Evolutionary conservation across 2,797 vertebrate genomes (phyloP).

Genomic region (Astyanax mexicanus): DNA sequence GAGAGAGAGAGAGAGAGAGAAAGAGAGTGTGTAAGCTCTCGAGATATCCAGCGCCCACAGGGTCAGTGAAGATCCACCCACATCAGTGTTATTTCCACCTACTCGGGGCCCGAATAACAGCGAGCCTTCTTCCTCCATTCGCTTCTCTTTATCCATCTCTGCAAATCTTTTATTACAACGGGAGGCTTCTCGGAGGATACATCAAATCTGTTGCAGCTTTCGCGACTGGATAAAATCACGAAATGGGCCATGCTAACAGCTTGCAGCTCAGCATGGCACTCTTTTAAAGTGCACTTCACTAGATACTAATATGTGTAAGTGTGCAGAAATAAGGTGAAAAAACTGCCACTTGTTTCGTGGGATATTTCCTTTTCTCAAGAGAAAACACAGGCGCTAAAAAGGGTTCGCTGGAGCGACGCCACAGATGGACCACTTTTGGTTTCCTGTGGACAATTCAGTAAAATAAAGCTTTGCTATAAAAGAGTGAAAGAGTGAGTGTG

Average conservation of each 20-base stretch:
- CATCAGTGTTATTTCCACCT: neutral
- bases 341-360: neutral
- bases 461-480: too few species aligned
- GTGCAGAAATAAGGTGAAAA: neutral
- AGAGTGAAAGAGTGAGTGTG: too few species aligned
- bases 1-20: neutral
- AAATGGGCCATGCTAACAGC: slow-evolving; percentile 13
- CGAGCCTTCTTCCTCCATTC: slow-evolving; percentile 15
- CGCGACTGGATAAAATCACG: neutral
- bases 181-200: neutral
- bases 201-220: slow-evolving; percentile 5
- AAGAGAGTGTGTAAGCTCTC: neutral
- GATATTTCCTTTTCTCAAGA: neutral
- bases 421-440: neutral
- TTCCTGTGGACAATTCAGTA: neutral
- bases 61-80: slow-evolving; percentile 19
- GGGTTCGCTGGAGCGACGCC: too few species aligned
- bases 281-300: neutral
- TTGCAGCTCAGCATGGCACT: neutral
- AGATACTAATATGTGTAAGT: neutral
- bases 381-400: too few species aligned
- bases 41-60: neutral
- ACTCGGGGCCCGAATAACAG: neutral
- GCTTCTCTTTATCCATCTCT: slow-evolving; percentile 27
- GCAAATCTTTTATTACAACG: neutral